Conservation (phyloP, 2,113 vertebrate genomes). For the Hypanus sabinus region DNA sequence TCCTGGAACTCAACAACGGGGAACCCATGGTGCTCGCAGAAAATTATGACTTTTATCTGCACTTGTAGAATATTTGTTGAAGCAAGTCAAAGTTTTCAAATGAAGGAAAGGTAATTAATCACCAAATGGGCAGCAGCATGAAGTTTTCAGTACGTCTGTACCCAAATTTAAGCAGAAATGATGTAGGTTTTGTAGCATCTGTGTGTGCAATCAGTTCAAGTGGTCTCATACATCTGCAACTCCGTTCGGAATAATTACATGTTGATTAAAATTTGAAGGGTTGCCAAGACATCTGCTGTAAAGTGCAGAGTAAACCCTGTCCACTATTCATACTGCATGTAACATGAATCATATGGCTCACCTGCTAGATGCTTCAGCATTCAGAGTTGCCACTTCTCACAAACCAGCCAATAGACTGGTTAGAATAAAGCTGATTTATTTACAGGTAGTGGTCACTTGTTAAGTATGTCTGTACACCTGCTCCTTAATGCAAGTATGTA, state of each 20-base stretch:
- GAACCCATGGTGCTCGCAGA: no score
- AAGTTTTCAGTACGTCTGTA: background rate
- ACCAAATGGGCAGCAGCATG: background rate
- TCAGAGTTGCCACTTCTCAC: background rate
- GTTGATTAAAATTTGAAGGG: background rate
- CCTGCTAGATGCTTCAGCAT: background rate
- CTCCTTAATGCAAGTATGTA: no score
- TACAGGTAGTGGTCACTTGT: no score
- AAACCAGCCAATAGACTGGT: background rate
- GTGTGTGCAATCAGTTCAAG: background rate
- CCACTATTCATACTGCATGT: background rate
- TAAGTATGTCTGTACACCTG: no score
- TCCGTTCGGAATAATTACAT: background rate
- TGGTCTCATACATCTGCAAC: background rate
- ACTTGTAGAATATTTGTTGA: no score
- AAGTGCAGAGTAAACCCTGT: background rate
- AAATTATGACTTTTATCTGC: no score
- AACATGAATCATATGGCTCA: background rate
- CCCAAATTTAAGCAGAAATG: background rate
- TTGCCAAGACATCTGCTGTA: background rate
- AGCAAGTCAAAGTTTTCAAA: background rate
- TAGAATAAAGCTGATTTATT: background rate
- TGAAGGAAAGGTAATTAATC: background rate
- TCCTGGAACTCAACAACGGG: no score
- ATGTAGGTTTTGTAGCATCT: background rate